These are phyloP conservation scores for Volucella inanis DNA, from an alignment of 2,888 invertebrate genomes.

Conservation along the genomic window DNA sequence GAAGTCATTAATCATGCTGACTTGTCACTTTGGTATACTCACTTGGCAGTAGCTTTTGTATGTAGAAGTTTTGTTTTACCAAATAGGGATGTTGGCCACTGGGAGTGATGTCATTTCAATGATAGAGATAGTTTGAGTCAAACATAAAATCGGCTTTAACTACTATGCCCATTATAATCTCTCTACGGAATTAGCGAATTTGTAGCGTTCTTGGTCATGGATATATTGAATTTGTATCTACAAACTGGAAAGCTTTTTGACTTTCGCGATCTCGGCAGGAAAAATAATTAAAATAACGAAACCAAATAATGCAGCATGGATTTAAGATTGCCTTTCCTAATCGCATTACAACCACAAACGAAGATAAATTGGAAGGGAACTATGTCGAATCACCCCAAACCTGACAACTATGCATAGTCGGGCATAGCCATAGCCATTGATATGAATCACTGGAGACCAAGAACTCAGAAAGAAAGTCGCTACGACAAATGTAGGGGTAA, in stretches of 20 bases:
- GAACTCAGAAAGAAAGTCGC: background rate
- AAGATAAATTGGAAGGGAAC: slow-evolving; percentile 30
- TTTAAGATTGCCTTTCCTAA: slow-evolving; percentile 68
- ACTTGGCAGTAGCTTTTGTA: slow-evolving; percentile 17
- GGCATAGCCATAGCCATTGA: background rate
- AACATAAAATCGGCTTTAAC: no score
- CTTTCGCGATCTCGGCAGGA: slow-evolving; percentile 21
- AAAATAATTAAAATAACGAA: slow-evolving; percentile 74
- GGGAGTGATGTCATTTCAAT: slow-evolving; percentile 61
- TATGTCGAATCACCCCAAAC: slow-evolving; percentile 37
- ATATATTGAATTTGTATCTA: background rate
- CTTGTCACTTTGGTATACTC: slow-evolving; percentile 63
- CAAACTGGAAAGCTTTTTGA: slow-evolving; percentile 52
- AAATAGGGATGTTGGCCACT: slow-evolving; percentile 46
- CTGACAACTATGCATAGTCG: slow-evolving; percentile 23
- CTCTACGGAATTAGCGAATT: slow-evolving; percentile 42
- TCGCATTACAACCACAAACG: slow-evolving; percentile 66
- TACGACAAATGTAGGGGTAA: slow-evolving; percentile 30
- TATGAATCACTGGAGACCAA: slow-evolving; percentile 44
- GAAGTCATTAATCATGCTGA: slow-evolving; percentile 69
- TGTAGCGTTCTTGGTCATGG: slow-evolving; percentile 15
- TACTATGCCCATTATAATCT: background rate
- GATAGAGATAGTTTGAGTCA: slow-evolving; percentile 13
- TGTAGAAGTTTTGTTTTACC: slow-evolving; percentile 4
- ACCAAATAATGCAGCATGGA: slow-evolving; percentile 60